These are phyloP conservation scores for Drosophila testacea DNA, from an alignment of 2,888 invertebrate species.

Conservation along the genomic window DNA sequence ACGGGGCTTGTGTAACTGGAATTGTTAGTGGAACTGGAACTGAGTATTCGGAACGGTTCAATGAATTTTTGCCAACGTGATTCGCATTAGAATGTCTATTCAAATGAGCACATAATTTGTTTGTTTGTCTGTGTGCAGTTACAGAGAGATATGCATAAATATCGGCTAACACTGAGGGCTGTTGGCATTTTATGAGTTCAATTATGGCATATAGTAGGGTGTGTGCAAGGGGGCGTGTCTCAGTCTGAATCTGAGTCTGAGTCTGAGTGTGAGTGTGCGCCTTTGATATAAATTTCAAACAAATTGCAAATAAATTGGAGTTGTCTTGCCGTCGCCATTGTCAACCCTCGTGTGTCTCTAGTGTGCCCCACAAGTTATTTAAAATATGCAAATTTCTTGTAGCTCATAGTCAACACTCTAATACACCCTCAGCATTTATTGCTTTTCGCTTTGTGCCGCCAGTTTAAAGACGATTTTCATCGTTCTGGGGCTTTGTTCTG, in stretches of 20 bases:
- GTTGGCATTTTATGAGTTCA: slow-evolving; percentile 76
- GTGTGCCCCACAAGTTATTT: slow-evolving; percentile 73
- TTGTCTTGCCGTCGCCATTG: slow-evolving; percentile 66
- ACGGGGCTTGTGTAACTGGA: neutral
- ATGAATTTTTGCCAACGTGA: slow-evolving; percentile 79
- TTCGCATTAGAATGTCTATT: slow-evolving; percentile 80
- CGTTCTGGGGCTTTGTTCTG: slow-evolving; percentile 23
- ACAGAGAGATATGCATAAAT: slow-evolving; percentile 54
- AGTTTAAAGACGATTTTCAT: slow-evolving; percentile 64
- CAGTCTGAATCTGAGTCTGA: slow-evolving; percentile 17
- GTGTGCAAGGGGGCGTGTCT: slow-evolving; percentile 17
- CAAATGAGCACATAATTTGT: slow-evolving; percentile 81
- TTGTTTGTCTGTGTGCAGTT: slow-evolving; percentile 65
- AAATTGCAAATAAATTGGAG: slow-evolving; percentile 81
- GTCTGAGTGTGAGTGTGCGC: slow-evolving; percentile 34
- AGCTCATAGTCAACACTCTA: slow-evolving; percentile 44
- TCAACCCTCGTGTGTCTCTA: slow-evolving; percentile 56
- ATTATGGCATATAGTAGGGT: slow-evolving; percentile 50
- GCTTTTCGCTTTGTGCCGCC: slow-evolving; percentile 63
- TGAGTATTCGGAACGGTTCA: slow-evolving; percentile 60
- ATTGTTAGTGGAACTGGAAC: neutral
- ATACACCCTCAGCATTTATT: slow-evolving; percentile 52
- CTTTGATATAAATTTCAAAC: slow-evolving; percentile 78
- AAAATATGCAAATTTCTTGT: slow-evolving; percentile 74
- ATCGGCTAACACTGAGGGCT: slow-evolving; percentile 41